These are phyloP conservation scores for Tangara arthus DNA, from an alignment of 2,797 vertebrate species.

Conservation along the genomic window DNA sequence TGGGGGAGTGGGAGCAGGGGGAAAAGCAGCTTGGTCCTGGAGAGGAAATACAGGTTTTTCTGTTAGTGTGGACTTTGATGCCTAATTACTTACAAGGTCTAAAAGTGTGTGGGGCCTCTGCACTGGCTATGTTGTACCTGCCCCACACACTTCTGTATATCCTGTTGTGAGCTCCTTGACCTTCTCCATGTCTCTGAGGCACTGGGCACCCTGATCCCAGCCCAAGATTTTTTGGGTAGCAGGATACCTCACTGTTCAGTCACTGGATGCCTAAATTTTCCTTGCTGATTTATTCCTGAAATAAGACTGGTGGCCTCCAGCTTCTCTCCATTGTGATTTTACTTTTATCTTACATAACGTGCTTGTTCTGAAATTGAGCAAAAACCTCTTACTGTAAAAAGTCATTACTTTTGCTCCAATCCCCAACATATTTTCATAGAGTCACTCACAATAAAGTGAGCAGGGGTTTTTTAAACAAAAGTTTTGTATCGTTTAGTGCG, in stretches of 20 bases:
- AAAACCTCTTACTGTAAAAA: background rate
- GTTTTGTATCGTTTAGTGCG: background rate
- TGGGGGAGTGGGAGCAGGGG: background rate
- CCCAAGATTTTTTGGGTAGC: background rate
- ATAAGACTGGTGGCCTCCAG: background rate
- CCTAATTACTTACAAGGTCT: background rate
- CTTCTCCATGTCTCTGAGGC: background rate
- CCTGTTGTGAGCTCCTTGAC: background rate
- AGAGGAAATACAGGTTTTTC: background rate
- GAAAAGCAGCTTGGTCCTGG: background rate
- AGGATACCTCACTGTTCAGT: background rate
- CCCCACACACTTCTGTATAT: fast-evolving
- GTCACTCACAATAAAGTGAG: background rate
- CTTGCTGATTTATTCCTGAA: background rate
- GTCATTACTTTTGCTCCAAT: background rate
- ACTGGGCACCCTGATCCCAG: background rate
- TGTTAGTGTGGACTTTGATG: background rate
- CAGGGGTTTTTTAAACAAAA: background rate
- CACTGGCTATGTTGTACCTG: background rate
- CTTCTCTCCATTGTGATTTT: fast-evolving
- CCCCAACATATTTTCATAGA: background rate
- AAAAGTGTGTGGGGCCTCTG: background rate
- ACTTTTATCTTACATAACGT: background rate
- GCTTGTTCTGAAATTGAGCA: background rate
- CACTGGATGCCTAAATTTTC: background rate